Percentiles rank a stretch among this genome's conserved stretches.
phyloP scores from a whole-genome alignment of 1,140 invertebrate species.

The Archivesica marissinica region DNA sequence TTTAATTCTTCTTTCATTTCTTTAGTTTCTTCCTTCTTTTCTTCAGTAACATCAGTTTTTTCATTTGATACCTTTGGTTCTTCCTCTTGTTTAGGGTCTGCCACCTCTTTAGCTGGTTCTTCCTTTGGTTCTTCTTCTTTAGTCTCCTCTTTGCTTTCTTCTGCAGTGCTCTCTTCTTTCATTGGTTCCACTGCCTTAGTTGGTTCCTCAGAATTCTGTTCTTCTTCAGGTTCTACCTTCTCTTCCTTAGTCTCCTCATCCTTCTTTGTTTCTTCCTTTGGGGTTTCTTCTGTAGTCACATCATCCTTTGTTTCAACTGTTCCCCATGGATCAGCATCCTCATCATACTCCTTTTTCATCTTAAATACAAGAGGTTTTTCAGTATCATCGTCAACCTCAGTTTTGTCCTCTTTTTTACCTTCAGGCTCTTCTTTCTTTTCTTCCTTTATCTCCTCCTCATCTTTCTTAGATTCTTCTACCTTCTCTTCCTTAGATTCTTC shows the following conservation, averaged over 20 bases:
- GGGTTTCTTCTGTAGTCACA: conserved; percentile 25
- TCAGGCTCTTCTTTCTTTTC: background rate
- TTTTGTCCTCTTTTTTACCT: conserved; percentile 30
- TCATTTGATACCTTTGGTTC: background rate
- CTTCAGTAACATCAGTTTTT: conserved; percentile 32
- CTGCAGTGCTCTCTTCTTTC: conserved; percentile 16
- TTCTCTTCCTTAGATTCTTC: background rate
- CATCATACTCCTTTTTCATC: conserved; percentile 59
- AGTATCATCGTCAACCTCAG: conserved; percentile 24
- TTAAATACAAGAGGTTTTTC: conserved; percentile 30
- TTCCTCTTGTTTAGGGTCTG: conserved; percentile 3
- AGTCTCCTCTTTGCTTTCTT: conserved; percentile 63
- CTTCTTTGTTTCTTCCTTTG: background rate
- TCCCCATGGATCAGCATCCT: conserved; percentile 48
- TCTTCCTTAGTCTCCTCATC: conserved; percentile 3
- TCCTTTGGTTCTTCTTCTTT: conserved; percentile 2
- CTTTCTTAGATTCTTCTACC: background rate
- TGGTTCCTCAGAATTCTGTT: background rate
- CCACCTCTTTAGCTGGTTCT: conserved; percentile 37
- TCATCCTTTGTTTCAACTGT: conserved; percentile 31
- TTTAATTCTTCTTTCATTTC: conserved; percentile 48
- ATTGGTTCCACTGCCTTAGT: background rate
- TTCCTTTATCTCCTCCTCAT: conserved; percentile 20
- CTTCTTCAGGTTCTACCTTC: background rate
- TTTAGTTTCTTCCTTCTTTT: conserved; percentile 36